Evolutionary conservation across 2,797 vertebrate genomes (phyloP).

Genomic region (Channa striata): DNA sequence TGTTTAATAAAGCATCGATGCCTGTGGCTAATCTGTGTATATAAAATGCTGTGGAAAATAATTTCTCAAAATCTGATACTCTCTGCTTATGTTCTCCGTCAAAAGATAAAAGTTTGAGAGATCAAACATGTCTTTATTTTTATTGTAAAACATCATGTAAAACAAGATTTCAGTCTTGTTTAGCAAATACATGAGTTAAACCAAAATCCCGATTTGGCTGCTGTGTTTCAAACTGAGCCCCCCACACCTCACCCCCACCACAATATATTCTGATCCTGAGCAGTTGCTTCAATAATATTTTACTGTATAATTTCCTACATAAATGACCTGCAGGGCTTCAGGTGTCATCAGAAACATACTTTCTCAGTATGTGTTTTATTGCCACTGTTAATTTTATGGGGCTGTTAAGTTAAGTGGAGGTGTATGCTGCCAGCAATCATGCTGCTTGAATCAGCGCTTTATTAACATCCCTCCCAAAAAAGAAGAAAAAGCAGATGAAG

Average conservation of each 20-base stretch:
- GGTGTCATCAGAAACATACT: constrained; percentile 85
- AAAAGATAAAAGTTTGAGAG: not conserved
- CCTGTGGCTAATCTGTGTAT: too few species aligned
- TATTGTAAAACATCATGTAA: not conserved
- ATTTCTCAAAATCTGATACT: constrained; percentile 5
- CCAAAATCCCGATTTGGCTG: not conserved
- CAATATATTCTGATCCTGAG: constrained; percentile 8
- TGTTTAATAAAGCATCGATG: too few species aligned
- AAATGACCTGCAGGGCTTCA: constrained; percentile 80
- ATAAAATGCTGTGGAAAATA: not conserved
- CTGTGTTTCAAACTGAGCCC: constrained; percentile 7
- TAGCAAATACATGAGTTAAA: not conserved
- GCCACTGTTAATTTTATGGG: constrained; percentile 83
- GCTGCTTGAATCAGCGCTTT: constrained; percentile 77
- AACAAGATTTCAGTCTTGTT: not conserved
- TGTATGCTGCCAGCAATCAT: constrained; percentile 76
- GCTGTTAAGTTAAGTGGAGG: constrained; percentile 81
- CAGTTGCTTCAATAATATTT: constrained; percentile 77
- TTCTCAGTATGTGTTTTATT: constrained; percentile 80
- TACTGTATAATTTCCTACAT: constrained; percentile 78
- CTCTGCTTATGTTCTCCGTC: not conserved
- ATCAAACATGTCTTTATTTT: not conserved
- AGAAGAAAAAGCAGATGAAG: constrained; percentile 15
- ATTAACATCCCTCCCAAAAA: constrained; percentile 34
- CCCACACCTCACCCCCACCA: not conserved